Conservation (phyloP, 1,140 invertebrate species). For the Centruroides sculpturatus region DNA sequence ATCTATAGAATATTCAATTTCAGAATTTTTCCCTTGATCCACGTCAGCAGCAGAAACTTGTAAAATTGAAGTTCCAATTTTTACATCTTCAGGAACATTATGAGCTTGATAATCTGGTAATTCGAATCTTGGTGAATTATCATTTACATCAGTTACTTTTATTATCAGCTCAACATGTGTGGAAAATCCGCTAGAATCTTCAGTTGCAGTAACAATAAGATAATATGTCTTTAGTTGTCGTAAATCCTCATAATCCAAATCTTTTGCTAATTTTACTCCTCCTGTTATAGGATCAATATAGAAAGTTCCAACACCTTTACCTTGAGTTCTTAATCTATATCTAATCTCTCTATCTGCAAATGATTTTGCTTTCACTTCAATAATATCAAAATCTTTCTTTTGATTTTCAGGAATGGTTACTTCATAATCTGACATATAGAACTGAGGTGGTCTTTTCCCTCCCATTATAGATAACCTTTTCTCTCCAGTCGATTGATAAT, state of each 20-base stretch:
- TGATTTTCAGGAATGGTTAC: slow-evolving; percentile 90
- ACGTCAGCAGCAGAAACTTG: slow-evolving; percentile 42
- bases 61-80: slow-evolving; percentile 72
- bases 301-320: slow-evolving; percentile 83
- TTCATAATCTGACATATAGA: slow-evolving; percentile 83
- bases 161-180: slow-evolving; percentile 57
- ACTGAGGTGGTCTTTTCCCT: slow-evolving; percentile 84
- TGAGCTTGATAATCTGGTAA: slow-evolving; percentile 89
- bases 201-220: slow-evolving; percentile 77
- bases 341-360: slow-evolving; percentile 88
- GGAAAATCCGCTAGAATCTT: slow-evolving; percentile 87
- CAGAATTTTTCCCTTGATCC: slow-evolving; percentile 81
- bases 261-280: slow-evolving; percentile 84
- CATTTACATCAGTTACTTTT: slow-evolving; percentile 65
- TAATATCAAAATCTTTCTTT: slow-evolving; percentile 84
- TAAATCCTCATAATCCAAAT: slow-evolving; percentile 85
- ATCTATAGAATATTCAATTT: slow-evolving; percentile 80
- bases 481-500: slow-evolving; percentile 64
- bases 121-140: slow-evolving; percentile 82
- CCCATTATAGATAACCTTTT: slow-evolving; percentile 81
- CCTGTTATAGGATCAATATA: slow-evolving; percentile 88
- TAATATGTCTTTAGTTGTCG: slow-evolving; percentile 83
- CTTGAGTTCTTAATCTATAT: slow-evolving; percentile 82
- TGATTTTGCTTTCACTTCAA: slow-evolving; percentile 88
- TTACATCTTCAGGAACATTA: slow-evolving; percentile 86